phyloP scores from a whole-genome alignment of 2,888 invertebrate species.

The Xanthostigma xanthostigma region DNA sequence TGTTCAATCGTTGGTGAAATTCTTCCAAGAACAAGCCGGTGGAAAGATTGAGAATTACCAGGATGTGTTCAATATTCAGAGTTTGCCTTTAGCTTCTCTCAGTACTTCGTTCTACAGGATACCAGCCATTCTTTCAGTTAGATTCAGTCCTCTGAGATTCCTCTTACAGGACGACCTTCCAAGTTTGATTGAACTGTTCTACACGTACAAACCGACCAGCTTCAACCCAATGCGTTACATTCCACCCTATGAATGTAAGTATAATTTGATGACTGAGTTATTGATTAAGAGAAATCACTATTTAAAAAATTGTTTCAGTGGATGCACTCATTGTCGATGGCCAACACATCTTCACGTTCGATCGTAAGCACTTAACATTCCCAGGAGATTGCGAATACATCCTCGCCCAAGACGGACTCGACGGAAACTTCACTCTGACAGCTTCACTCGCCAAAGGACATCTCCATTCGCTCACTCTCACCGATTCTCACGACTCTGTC shows the following conservation, averaged over 20 bases:
- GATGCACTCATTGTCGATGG: constrained; percentile 60
- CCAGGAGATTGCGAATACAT: constrained; percentile 74
- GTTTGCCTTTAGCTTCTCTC: neutral
- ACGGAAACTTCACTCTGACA: constrained; percentile 73
- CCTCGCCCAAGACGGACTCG: constrained; percentile 66
- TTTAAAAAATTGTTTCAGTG: constrained; percentile 29
- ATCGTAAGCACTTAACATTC: constrained; percentile 65
- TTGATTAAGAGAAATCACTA: too few species aligned
- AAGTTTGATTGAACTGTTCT: constrained; percentile 34
- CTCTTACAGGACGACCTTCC: constrained; percentile 43
- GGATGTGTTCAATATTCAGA: neutral
- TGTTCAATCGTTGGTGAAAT: constrained; percentile 35
- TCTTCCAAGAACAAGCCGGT: constrained; percentile 28
- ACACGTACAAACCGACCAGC: constrained; percentile 38
- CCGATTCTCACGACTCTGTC: constrained; percentile 48
- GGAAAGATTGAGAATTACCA: constrained; percentile 9
- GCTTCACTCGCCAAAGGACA: constrained; percentile 55
- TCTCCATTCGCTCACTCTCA: constrained; percentile 49
- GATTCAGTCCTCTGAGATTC: constrained; percentile 43
- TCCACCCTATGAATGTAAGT: constrained; percentile 48
- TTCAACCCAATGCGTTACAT: constrained; percentile 39
- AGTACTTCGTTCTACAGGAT: constrained; percentile 21
- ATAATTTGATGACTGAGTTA: neutral
- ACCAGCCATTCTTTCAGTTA: constrained; percentile 40
- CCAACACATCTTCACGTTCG: constrained; percentile 79